Base-by-base conservation (phyloP, 1,140 invertebrate genomes). In the Leptopilina boulardi region DNA sequence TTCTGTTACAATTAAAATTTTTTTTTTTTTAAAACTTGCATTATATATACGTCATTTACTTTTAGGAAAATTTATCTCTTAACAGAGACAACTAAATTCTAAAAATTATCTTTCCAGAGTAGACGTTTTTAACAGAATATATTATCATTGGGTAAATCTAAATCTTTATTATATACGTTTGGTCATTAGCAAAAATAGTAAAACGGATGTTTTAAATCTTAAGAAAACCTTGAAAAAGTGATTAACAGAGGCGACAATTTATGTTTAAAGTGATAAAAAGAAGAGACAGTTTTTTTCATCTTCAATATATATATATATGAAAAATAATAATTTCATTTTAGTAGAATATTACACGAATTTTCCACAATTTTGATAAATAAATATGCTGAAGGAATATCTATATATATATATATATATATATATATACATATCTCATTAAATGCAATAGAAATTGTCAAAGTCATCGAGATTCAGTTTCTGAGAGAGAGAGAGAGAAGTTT, bases 371-470 rank as follows among this genome's bases (percentile, higher is more conserved):
- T 42, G 8, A n/a, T n/a, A n/a, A n/a, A n/a, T n/a, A n/a, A n/a
- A n/a, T n/a, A n/a, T n/a, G n/a, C n/a, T n/a, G n/a, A n/a, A n/a
- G n/a, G n/a, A n/a, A n/a, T n/a, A n/a, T n/a, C n/a, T n/a, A n/a
- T n/a, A n/a, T n/a, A n/a, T n/a, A n/a, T n/a, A n/a, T n/a, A n/a
- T n/a, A n/a, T n/a, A n/a, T n/a, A n/a, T n/a, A n/a, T n/a, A n/a
- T n/a, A n/a, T n/a, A n/a, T n/a, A n/a, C n/a, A n/a, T n/a, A n/a
- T 66, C 59, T 30, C 59, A 66, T 66, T 30, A 66, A 66, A 34
- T 30, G 13, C 23, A 30, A 66, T 3, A 26, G 23, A 26, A 38
- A 66, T 66, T 66, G 26, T 66, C 59, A 30, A 66, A 66, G 59
- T 66, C 56, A 26, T 59, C 59, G 26, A 66, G 23, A 66, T 66